phyloP scores from a whole-genome alignment of 2,797 vertebrate genomes.

The Phoxinus dragarum region DNA sequence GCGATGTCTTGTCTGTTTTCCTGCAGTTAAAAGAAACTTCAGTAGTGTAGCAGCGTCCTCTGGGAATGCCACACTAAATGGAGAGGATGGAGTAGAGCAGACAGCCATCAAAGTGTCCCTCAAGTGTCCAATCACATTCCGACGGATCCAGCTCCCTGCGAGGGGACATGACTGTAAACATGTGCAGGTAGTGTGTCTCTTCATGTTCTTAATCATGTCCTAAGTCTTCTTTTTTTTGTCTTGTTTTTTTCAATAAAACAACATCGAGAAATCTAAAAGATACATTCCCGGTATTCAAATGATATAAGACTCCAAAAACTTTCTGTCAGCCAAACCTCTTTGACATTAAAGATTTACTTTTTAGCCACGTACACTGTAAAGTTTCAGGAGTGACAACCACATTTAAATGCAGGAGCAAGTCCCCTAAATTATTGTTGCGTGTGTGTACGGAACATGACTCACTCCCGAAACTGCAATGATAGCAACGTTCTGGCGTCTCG shows the following conservation, averaged over 20 bases:
- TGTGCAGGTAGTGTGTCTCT: constrained; percentile 83
- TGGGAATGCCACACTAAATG: constrained; percentile 91
- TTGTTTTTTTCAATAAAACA: neutral
- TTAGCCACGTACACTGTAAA: neutral
- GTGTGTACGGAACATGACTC: neutral
- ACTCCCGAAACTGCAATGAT: neutral
- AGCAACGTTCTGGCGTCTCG: no score
- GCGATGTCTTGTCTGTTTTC: constrained; percentile 13
- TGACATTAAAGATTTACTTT: neutral
- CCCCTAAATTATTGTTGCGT: neutral
- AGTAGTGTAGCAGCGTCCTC: constrained; percentile 95
- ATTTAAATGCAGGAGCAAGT: neutral
- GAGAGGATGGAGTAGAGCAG: constrained; percentile 97
- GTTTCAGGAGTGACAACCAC: neutral
- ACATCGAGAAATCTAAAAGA: neutral
- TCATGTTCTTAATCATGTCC: neutral
- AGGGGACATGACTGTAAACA: constrained; percentile 98
- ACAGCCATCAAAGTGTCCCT: constrained; percentile 98
- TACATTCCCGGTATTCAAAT: neutral
- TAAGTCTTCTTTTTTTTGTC: neutral
- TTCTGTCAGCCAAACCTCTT: neutral
- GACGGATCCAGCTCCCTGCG: constrained; percentile 95
- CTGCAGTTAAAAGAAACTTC: constrained; percentile 96
- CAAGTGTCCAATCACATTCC: constrained; percentile 98
- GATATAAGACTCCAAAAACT: neutral